Base-by-base conservation (phyloP, 1,140 invertebrate species). In the Acromyrmex charruanus region DNA sequence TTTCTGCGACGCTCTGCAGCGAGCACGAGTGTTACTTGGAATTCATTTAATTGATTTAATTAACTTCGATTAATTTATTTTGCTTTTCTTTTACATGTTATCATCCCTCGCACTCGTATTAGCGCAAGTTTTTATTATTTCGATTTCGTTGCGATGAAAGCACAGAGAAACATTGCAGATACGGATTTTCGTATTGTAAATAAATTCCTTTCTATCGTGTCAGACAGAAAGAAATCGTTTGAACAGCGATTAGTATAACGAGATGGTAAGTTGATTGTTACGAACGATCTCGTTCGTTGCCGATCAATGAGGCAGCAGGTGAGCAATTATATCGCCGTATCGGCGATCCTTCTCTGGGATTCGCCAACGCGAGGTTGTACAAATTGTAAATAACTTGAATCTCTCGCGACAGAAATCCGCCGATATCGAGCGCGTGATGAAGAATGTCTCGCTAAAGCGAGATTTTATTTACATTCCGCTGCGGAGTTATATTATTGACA, bases 321-420 rank as follows among this genome's bases (percentile, higher is more conserved):
- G 39, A 66, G 81, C 25, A 61, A 58, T 44, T 72, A 66, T 66
- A 61, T 80, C 58, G 87, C 65, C 71, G 35, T 58, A 44, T 58
- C 53, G 25, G 49, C 25, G 31, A 80, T 16, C 5, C 68, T 53
- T 25, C 59, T 81, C 31, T 28, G 16, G 18, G 53, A 66, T 53
- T 31, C 77, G 53, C 21, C 58, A 14, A 18, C 55, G 63, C n/a
- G 16, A 58, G 21, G 3, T 39, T 81, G 65, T 84, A 63, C n/a
- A 75, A 84, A 84, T 84, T 61, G 80, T 74, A 81, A 69, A 71
- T 81, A 81, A 35, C 7, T 39, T n/a, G 16, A 69, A 63, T 84
- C 69, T 75, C 69, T 82, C 69, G 68, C 25, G 68, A 84, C 69
- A 84, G 55, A 61, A 39, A 82, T 12, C 53, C 53, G 80, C 55